phyloP scores from a whole-genome alignment of 2,113 vertebrate species.

The Myocastor coypus region DNA sequence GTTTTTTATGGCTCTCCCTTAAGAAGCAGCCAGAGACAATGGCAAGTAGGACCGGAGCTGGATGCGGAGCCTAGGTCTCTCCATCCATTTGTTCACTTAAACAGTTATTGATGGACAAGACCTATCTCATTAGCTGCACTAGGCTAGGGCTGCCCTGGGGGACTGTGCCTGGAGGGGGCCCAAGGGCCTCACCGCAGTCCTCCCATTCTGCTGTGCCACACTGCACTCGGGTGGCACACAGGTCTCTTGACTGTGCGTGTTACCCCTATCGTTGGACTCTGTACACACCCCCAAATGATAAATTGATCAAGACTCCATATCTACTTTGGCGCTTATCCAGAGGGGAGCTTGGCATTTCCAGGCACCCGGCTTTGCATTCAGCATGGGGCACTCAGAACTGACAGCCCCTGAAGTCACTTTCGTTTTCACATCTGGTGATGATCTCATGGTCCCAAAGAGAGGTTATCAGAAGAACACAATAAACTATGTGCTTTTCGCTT shows the following conservation, averaged over 20 bases:
- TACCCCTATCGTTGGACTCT: slow-evolving; percentile 38
- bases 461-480: slow-evolving; percentile 66
- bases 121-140: slow-evolving; percentile 67
- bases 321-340: slow-evolving; percentile 18
- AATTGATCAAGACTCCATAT: slow-evolving; percentile 31
- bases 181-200: slow-evolving; percentile 4
- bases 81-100: slow-evolving; percentile 71
- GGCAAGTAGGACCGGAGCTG: slow-evolving; percentile 19
- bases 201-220: background rate
- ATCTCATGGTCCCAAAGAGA: slow-evolving; percentile 75
- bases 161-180: slow-evolving; percentile 58
- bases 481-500: slow-evolving; percentile 63
- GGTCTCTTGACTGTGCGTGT: slow-evolving; percentile 22
- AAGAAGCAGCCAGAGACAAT: slow-evolving; percentile 50
- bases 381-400: background rate
- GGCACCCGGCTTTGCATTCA: background rate
- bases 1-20: slow-evolving; percentile 58
- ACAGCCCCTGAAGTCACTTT: slow-evolving; percentile 65
- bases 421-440: slow-evolving; percentile 57
- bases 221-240: background rate
- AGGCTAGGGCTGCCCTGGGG: slow-evolving; percentile 10
- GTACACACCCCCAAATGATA: background rate
- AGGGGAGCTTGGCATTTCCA: slow-evolving; percentile 44
- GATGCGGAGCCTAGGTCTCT: background rate
- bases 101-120: slow-evolving; percentile 70